A percentile compares a stretch with the other conserved stretches of the same genome.
Conservation (phyloP, 2,888 invertebrate genomes). For the Metopia argyrocephala region DNA sequence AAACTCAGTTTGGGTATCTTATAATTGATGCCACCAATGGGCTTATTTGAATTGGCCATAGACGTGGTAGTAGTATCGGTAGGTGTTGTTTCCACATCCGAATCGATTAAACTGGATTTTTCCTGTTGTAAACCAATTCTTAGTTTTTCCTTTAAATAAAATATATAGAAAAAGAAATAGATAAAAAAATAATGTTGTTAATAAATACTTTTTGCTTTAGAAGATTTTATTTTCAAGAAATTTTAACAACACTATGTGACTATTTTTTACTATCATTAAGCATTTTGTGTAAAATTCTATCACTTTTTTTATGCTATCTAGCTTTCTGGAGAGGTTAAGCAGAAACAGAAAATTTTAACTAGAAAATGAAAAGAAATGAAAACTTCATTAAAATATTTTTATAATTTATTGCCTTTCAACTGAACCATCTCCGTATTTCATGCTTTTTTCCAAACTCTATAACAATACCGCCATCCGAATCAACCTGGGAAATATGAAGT, state of each 20-base stretch:
- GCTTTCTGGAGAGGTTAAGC: slow-evolving; percentile 26
- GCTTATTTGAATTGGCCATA: slow-evolving; percentile 67
- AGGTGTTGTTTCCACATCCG: slow-evolving; percentile 69
- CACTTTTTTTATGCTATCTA: slow-evolving; percentile 19
- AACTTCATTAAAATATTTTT: slow-evolving; percentile 39
- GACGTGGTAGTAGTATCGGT: slow-evolving; percentile 70
- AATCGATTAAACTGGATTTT: slow-evolving; percentile 64
- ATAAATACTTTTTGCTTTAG: not conserved
- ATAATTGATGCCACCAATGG: slow-evolving; percentile 46
- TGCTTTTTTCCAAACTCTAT: slow-evolving; percentile 66
- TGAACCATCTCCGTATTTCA: slow-evolving; percentile 66
- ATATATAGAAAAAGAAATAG: not conserved
- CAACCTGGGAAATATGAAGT: slow-evolving; percentile 65
- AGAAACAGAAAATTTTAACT: slow-evolving; percentile 25
- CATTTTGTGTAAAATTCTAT: slow-evolving; percentile 17
- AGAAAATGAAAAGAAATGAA: not conserved
- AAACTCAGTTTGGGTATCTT: slow-evolving; percentile 61
- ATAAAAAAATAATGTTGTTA: not conserved
- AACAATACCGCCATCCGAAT: slow-evolving; percentile 68
- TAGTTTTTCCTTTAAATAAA: slow-evolving; percentile 62
- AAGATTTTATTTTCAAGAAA: not conserved
- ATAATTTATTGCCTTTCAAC: slow-evolving; percentile 66
- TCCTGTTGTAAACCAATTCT: slow-evolving; percentile 63
- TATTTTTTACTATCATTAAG: slow-evolving; percentile 21
- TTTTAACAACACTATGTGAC: slow-evolving; percentile 4